phyloP scores from a whole-genome alignment of 2,888 invertebrate genomes.

The Caenorhabditis imperialis region DNA sequence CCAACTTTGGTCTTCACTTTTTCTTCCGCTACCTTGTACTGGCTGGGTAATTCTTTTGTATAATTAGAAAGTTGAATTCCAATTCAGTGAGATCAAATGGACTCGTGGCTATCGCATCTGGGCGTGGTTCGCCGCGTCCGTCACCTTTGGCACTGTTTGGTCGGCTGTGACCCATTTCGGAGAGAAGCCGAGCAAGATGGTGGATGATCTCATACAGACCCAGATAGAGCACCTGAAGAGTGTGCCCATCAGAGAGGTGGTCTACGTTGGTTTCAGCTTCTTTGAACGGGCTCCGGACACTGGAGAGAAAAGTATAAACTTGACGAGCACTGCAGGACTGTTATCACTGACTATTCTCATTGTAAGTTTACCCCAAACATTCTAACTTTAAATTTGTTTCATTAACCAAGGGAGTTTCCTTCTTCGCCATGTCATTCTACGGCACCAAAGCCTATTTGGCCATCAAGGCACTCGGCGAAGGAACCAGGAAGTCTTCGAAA shows the following conservation, averaged over 20 bases:
- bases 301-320: background rate
- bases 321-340: background rate
- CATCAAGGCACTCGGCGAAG: background rate
- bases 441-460: constrained; percentile 9
- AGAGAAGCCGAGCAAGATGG: no score
- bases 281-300: background rate
- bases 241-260: background rate
- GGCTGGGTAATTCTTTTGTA: no score
- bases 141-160: no score
- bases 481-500: background rate
- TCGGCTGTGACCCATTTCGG: no score
- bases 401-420: background rate
- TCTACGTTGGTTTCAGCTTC: constrained; percentile 3
- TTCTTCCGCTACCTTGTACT: constrained; percentile 11
- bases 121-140: no score
- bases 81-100: no score
- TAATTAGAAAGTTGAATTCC: no score
- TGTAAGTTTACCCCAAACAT: background rate
- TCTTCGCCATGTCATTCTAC: constrained; percentile 7
- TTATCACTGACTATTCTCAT: background rate
- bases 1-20: constrained; percentile 16
- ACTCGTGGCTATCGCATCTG: no score
- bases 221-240: no score
- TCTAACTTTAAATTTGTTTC: background rate
- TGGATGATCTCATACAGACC: no score